Evolutionary conservation across 2,888 invertebrate genomes (phyloP).

Genomic region (Apantesis nais): DNA sequence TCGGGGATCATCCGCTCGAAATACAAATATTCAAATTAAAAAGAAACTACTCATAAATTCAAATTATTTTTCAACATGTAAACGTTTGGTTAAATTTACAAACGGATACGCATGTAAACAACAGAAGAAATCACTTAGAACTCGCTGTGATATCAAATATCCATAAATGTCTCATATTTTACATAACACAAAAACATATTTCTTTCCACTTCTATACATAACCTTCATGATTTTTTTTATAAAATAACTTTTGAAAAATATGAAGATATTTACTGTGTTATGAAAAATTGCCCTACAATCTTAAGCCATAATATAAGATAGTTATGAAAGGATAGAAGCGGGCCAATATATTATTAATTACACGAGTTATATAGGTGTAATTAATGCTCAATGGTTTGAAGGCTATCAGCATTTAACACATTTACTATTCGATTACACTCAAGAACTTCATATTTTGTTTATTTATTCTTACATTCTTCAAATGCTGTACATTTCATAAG

Average conservation of each 20-base stretch:
- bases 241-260: slow-evolving; percentile 28
- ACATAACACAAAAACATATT: slow-evolving; percentile 1
- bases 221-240: slow-evolving; percentile 19
- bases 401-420: background rate
- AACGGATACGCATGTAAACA: slow-evolving; percentile 5
- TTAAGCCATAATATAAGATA: slow-evolving; percentile 10
- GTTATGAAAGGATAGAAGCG: slow-evolving; percentile 26
- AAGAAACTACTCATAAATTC: too few species aligned
- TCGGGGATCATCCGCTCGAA: too few species aligned
- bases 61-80: too few species aligned
- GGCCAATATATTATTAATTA: slow-evolving; percentile 34
- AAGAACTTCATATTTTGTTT: too few species aligned
- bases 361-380: slow-evolving; percentile 28
- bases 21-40: too few species aligned
- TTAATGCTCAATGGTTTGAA: slow-evolving; percentile 5
- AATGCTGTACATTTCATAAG: too few species aligned
- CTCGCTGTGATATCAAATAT: background rate
- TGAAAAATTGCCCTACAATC: slow-evolving; percentile 33
- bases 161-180: background rate
- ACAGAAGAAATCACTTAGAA: slow-evolving; percentile 3
- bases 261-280: slow-evolving; percentile 32
- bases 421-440: background rate
- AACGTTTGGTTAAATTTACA: background rate
- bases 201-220: slow-evolving; percentile 12
- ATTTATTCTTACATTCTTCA: too few species aligned